phyloP scores from a whole-genome alignment of 1,140 invertebrate genomes.

The Drosophila nigromelanica region DNA sequence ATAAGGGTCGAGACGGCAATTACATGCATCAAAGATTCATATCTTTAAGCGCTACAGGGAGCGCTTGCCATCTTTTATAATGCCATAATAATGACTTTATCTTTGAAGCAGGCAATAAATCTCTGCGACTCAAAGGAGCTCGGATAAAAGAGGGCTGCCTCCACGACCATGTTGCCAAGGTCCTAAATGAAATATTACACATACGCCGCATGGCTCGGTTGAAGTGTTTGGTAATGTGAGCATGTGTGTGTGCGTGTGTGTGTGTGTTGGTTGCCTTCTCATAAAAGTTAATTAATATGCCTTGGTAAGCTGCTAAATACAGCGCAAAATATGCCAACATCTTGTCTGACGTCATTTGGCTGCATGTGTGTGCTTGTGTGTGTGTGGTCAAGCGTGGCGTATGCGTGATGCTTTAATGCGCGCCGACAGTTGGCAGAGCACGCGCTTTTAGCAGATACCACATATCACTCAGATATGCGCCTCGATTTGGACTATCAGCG shows the following conservation, averaged over 20 bases:
- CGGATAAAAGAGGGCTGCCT: conserved; percentile 47
- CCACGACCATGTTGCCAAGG: conserved; percentile 43
- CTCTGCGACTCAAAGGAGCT: conserved; percentile 62
- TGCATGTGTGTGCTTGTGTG: background rate
- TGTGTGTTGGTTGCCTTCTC: conserved; percentile 34
- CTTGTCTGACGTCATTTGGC: conserved; percentile 56
- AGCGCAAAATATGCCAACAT: conserved; percentile 64
- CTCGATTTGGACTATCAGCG: conserved; percentile 55
- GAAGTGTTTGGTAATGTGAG: background rate
- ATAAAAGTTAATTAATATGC: conserved; percentile 81
- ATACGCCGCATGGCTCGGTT: conserved; percentile 51
- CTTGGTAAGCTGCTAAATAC: conserved; percentile 75
- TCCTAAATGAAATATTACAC: conserved; percentile 75
- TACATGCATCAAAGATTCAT: conserved; percentile 82
- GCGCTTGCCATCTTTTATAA: conserved; percentile 63
- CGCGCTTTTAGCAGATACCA: conserved; percentile 4
- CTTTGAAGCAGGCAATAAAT: conserved; percentile 79
- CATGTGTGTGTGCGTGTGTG: background rate
- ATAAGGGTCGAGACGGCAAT: conserved; percentile 56
- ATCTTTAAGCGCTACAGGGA: conserved; percentile 72
- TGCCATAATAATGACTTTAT: conserved; percentile 80
- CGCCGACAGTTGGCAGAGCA: conserved; percentile 48
- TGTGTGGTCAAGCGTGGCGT: conserved; percentile 43
- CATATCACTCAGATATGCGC: conserved; percentile 2
- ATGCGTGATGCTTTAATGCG: conserved; percentile 52